Evolutionary conservation across 2,888 invertebrate genomes (phyloP).

Genomic region (Zhuqinia jingwanae): DNA sequence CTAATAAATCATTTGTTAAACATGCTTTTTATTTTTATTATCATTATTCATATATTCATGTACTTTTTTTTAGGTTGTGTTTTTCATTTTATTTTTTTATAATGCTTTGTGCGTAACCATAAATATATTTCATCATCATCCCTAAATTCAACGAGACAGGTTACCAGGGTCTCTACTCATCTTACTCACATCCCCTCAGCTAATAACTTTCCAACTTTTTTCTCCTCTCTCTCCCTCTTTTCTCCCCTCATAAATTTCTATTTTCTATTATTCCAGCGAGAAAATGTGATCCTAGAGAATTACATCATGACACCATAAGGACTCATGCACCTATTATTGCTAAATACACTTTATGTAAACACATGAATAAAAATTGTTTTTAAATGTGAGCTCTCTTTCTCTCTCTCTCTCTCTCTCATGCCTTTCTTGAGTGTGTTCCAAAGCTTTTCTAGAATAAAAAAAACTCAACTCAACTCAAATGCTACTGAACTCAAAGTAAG

Average conservation of each 20-base stretch:
- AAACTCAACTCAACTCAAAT: background rate
- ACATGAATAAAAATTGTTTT: conserved; percentile 51
- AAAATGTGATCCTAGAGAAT: conserved; percentile 21
- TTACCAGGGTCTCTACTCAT: background rate
- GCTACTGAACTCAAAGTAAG: background rate
- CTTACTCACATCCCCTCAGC: background rate
- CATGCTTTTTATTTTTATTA: too few relatives aligned
- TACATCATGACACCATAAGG: conserved; percentile 21
- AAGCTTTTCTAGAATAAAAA: too few relatives aligned
- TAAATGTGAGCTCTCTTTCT: conserved; percentile 12
- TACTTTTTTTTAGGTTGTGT: background rate
- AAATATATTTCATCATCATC: conserved; percentile 4
- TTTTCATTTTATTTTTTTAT: background rate
- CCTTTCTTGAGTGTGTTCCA: too few relatives aligned
- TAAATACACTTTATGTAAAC: conserved; percentile 3
- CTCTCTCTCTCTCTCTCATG: background rate
- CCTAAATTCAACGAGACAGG: background rate
- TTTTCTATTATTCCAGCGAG: background rate
- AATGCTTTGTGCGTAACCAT: background rate
- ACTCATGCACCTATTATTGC: conserved; percentile 24
- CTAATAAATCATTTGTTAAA: too few relatives aligned
- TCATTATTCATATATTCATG: too few relatives aligned
- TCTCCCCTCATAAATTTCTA: conserved; percentile 29
- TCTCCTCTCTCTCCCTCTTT: background rate
- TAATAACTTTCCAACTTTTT: conserved; percentile 8